A percentile compares a stretch with the other conserved stretches of the same genome.
phyloP scores from a whole-genome alignment of 2,113 vertebrate genomes.

The Speoplatyrhinus poulsoni region DNA sequence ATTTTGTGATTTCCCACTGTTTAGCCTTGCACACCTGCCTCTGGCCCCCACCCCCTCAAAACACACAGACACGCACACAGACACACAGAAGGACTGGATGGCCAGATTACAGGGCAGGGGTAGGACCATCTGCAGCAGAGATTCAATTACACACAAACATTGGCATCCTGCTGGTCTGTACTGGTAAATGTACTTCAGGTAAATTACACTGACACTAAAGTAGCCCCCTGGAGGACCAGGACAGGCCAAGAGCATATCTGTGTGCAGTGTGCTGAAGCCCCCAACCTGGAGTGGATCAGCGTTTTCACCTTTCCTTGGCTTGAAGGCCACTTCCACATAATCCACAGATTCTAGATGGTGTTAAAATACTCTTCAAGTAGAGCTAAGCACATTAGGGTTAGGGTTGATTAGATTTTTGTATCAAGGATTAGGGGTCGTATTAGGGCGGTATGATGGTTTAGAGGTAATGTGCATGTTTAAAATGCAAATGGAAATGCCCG shows the following conservation, averaged over 20 bases:
- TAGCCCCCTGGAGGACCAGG: neutral
- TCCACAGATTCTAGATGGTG: too few species aligned
- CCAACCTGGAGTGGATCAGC: too few species aligned
- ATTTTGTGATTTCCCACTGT: slow-evolving; percentile 55
- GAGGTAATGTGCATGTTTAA: too few species aligned
- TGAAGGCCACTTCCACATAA: too few species aligned
- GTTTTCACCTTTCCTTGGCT: too few species aligned
- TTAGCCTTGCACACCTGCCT: slow-evolving; percentile 66
- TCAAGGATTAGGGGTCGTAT: too few species aligned
- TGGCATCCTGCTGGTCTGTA: slow-evolving; percentile 69
- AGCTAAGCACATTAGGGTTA: too few species aligned
- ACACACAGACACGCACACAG: slow-evolving; percentile 22
- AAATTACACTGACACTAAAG: slow-evolving; percentile 36
- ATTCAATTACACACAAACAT: slow-evolving; percentile 73
- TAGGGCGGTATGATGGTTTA: too few species aligned
- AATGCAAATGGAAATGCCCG: too few species aligned
- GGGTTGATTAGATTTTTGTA: too few species aligned
- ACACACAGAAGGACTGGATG: slow-evolving; percentile 59
- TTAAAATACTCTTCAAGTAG: too few species aligned
- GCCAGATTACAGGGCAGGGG: slow-evolving; percentile 70
- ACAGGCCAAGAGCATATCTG: neutral
- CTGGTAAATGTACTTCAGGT: slow-evolving; percentile 63
- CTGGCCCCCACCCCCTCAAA: slow-evolving; percentile 40
- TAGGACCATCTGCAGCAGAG: slow-evolving; percentile 71
- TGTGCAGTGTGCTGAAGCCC: too few species aligned